Evolutionary conservation across 2,113 vertebrate genomes (phyloP), one percentile per base, ranked within the genome.

Genomic region (Copsychus sechellarum): DNA sequence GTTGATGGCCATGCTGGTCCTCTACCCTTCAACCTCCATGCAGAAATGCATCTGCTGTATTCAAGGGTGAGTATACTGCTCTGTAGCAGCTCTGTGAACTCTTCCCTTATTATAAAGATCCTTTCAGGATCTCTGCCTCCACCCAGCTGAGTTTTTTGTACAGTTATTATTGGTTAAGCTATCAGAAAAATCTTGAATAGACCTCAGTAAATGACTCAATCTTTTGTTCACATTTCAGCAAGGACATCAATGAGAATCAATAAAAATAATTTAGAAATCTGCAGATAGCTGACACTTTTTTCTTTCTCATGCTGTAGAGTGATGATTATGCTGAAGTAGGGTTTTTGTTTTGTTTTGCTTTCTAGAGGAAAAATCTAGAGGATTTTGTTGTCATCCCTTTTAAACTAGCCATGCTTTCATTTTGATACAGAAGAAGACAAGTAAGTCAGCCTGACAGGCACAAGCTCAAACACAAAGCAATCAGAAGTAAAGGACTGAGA

Each of bases 321-420:
- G 5, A 26, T 0, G 1, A 33, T 65, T 80, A 45, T 88, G 40
- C n/a, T 57, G 56, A 86, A 33, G 26, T 64, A 60, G 50, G 10
- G 8, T 2, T 29, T 64, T 62, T 72, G 65, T 72, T 54, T 56
- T 36, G 77, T 13, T 69, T 61, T 79, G 17, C 10, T 86, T 84
- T 28, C n/a, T n/a, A n/a, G n/a, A n/a, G n/a, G n/a, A n/a, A n/a
- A n/a, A n/a, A n/a, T n/a, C n/a, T 73, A 54, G n/a, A 77, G 50
- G 79, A 82, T 86, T 96, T 92, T 73, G 14, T 90, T 91, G 42
- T 69, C 67, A 78, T 28, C 23, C 28, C 38, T 90, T 92, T 80
- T 58, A 57, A 76, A 62, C 50, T 50, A 82, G 42, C 45, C 45
- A 13, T 62, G 31, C 66, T 88, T 90, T 90, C 25, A 50, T 61